Conservation (phyloP, 1,140 invertebrate species). For the Atopsyche davidsoni region DNA sequence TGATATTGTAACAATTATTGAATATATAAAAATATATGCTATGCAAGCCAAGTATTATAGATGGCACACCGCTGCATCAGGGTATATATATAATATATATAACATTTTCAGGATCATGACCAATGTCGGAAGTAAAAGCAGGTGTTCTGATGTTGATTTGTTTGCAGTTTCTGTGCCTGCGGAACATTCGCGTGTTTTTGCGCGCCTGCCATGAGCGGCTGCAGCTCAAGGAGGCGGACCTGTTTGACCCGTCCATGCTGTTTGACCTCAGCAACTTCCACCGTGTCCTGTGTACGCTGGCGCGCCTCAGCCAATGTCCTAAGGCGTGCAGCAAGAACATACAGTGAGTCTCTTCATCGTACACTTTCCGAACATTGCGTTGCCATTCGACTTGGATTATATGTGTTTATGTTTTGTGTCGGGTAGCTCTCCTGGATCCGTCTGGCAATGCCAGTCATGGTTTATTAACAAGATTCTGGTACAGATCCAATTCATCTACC, state of each 20-base stretch:
- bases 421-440: too few relatives aligned
- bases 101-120: too few relatives aligned
- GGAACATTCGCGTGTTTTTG: slow-evolving; percentile 90
- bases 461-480: neutral
- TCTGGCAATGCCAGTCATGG: neutral
- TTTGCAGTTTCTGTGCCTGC: slow-evolving; percentile 85
- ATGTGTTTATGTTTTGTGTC: too few relatives aligned
- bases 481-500: too few relatives aligned
- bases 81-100: too few relatives aligned
- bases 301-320: slow-evolving; percentile 75
- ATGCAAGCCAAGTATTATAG: too few relatives aligned
- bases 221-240: slow-evolving; percentile 74
- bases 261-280: slow-evolving; percentile 93
- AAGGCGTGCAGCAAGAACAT: slow-evolving; percentile 61
- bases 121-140: too few relatives aligned
- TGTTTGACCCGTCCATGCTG: slow-evolving; percentile 88
- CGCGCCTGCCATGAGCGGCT: slow-evolving; percentile 77
- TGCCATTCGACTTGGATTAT: too few relatives aligned
- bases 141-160: too few relatives aligned
- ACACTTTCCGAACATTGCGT: neutral
- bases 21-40: too few relatives aligned
- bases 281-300: slow-evolving; percentile 82
- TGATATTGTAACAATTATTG: too few relatives aligned
- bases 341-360: slow-evolving; percentile 58
- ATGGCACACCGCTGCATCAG: too few relatives aligned